These are phyloP conservation scores for Saccopteryx leptura DNA, from an alignment of 2,113 vertebrate species.

Conservation along the genomic window DNA sequence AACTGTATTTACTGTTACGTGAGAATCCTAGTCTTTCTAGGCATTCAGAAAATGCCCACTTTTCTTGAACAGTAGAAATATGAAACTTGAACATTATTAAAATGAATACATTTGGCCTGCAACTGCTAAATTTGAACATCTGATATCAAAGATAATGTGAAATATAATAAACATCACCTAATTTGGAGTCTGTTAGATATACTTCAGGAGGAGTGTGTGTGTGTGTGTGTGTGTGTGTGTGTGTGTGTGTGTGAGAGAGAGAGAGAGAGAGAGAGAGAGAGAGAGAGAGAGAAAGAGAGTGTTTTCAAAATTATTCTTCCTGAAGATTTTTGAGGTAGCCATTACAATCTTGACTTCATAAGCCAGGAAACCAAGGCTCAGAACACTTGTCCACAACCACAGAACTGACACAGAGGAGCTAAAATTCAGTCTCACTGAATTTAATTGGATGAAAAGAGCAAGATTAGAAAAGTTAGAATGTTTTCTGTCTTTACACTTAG, in stretches of 20 bases:
- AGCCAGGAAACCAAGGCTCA: background rate
- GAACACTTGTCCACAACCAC: background rate
- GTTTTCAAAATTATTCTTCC: slow-evolving; percentile 34
- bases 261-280: no score
- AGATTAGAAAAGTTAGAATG: slow-evolving; percentile 10
- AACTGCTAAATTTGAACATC: slow-evolving; percentile 46
- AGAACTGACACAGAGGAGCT: background rate
- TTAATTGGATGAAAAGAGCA: background rate
- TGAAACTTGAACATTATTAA: background rate
- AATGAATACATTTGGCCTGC: background rate
- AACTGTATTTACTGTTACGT: background rate
- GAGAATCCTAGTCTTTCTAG: background rate
- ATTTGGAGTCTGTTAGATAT: background rate
- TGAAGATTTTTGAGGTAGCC: background rate
- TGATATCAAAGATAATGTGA: background rate
- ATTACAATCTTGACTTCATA: slow-evolving; percentile 23
- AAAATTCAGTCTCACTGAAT: slow-evolving; percentile 26
- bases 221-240: no score
- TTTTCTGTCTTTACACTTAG: background rate
- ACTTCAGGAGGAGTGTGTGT: background rate
- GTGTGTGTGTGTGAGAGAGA: no score
- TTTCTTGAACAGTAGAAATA: background rate
- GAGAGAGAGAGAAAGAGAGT: no score
- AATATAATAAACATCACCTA: background rate
- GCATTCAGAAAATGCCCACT: background rate